A percentile compares a stretch with the other conserved stretches of the same genome.
Conservation (phyloP, 2,797 vertebrate species). For the Apogon talboti region DNA sequence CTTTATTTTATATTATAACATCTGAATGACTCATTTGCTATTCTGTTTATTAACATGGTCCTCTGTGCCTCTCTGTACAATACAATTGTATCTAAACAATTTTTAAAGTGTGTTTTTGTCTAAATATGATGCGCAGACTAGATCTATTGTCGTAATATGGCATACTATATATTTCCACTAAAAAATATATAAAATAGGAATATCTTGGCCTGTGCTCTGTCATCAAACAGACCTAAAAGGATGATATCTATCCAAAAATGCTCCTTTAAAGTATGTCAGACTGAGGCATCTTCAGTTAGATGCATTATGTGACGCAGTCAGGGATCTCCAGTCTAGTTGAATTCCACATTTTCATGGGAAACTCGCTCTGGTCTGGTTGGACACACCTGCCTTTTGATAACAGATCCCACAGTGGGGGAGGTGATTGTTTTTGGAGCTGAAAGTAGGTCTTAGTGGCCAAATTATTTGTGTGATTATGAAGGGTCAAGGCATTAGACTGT, state of each 20-base stretch:
- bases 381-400: constrained; percentile 6
- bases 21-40: too few relatives aligned
- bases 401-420: constrained; percentile 21
- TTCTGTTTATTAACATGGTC: too few relatives aligned
- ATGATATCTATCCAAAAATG: too few relatives aligned
- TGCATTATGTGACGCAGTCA: not conserved
- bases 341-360: constrained; percentile 5
- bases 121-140: too few relatives aligned
- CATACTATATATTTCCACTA: too few relatives aligned
- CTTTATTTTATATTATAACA: too few relatives aligned
- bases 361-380: not conserved
- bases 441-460: constrained; percentile 23
- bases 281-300: not conserved
- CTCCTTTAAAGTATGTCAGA: too few relatives aligned
- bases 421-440: constrained; percentile 37
- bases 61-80: too few relatives aligned
- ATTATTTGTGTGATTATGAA: constrained; percentile 28
- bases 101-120: too few relatives aligned
- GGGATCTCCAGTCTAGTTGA: not conserved
- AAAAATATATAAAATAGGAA: not conserved
- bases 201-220: not conserved
- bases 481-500: constrained; percentile 20
- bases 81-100: too few relatives aligned
- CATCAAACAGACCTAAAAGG: not conserved
- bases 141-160: too few relatives aligned